These are phyloP conservation scores for Moxostoma hubbsi DNA, from an alignment of 2,797 vertebrate genomes.

Conservation along the genomic window DNA sequence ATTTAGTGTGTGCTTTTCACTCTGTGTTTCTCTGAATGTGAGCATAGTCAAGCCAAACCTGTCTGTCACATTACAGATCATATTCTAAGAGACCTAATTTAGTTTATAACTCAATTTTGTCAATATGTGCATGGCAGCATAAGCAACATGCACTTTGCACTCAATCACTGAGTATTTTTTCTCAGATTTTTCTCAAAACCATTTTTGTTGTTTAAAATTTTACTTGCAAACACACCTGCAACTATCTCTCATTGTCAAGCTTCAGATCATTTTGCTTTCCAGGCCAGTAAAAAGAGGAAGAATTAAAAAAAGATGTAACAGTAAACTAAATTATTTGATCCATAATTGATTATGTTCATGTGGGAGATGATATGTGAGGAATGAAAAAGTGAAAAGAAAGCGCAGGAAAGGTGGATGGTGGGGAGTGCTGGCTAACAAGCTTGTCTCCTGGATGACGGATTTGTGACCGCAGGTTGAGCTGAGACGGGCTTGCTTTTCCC, in stretches of 20 bases:
- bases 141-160: neutral
- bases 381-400: slow-evolving; percentile 44
- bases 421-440: slow-evolving; percentile 75
- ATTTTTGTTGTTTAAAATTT: neutral
- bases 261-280: slow-evolving; percentile 27
- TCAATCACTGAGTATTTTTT: neutral
- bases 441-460: slow-evolving; percentile 67
- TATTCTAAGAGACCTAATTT: no score
- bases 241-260: neutral
- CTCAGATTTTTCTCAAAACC: neutral
- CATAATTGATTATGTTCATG: slow-evolving; percentile 80
- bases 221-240: slow-evolving; percentile 4
- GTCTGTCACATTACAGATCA: no score
- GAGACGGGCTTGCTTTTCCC: slow-evolving; percentile 70
- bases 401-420: slow-evolving; percentile 54
- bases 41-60: no score
- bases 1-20: no score
- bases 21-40: no score
- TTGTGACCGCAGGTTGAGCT: slow-evolving; percentile 81
- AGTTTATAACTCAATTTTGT: no score
- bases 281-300: slow-evolving; percentile 30
- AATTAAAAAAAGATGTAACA: slow-evolving; percentile 43
- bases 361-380: slow-evolving; percentile 55
- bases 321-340: slow-evolving; percentile 75
- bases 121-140: no score